Conservation (phyloP, 2,888 invertebrate species). For the Dromius quadrimaculatus region DNA sequence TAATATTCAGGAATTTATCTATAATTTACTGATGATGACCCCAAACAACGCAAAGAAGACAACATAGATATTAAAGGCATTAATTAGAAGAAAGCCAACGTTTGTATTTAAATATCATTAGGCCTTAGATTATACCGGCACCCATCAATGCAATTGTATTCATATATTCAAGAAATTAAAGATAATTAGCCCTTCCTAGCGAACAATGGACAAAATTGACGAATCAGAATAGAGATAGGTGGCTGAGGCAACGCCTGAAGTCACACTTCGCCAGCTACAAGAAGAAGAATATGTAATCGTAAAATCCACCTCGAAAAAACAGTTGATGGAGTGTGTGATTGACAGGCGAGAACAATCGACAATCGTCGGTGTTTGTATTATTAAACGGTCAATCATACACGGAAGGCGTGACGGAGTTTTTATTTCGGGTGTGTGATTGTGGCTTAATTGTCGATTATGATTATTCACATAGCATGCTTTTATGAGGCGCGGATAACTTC, state of each 20-base stretch:
- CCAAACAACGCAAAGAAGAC: slow-evolving; percentile 16
- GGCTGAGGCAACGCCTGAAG: slow-evolving; percentile 16
- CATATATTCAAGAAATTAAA: slow-evolving; percentile 34
- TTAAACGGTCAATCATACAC: slow-evolving; percentile 25
- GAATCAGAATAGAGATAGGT: slow-evolving; percentile 25
- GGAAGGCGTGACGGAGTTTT: slow-evolving; percentile 18
- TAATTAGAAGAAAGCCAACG: slow-evolving; percentile 28
- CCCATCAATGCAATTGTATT: slow-evolving; percentile 12
- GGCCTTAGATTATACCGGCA: slow-evolving; percentile 19
- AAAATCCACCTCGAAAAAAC: slow-evolving; percentile 8
- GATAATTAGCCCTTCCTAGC: slow-evolving; percentile 35
- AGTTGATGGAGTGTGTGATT: slow-evolving; percentile 22
- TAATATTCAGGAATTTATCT: slow-evolving; percentile 35
- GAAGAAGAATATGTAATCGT: slow-evolving; percentile 3
- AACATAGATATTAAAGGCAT: slow-evolving; percentile 33
- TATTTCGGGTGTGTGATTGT: slow-evolving; percentile 8
- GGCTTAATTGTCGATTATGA: slow-evolving; percentile 38
- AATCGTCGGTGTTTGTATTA: slow-evolving; percentile 14
- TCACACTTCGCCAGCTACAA: slow-evolving; percentile 19
- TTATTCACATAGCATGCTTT: not conserved
- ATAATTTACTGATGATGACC: slow-evolving; percentile 31
- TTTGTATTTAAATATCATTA: slow-evolving; percentile 41
- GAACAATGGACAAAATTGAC: slow-evolving; percentile 23
- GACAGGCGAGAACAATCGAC: slow-evolving; percentile 40
- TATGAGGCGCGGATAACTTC: slow-evolving; percentile 8